Percentiles rank a stretch among this genome's conserved stretches.
phyloP scores from a whole-genome alignment of 1,140 invertebrate genomes.

The Adelges cooleyi region DNA sequence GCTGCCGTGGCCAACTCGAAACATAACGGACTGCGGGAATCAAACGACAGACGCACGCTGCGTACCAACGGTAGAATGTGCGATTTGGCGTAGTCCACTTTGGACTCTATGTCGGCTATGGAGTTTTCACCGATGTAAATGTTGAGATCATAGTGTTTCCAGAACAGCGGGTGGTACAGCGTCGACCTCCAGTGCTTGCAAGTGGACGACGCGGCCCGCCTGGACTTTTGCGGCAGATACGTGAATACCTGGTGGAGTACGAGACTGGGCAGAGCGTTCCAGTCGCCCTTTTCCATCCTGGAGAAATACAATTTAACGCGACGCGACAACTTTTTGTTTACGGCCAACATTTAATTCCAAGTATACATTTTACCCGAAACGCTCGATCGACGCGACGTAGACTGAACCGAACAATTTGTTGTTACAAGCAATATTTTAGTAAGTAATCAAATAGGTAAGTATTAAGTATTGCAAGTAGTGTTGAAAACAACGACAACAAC shows the following conservation, averaged over 20 bases:
- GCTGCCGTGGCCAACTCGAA: neutral
- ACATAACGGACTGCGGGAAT: neutral
- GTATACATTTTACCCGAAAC: no score
- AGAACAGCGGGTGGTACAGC: conserved; percentile 50
- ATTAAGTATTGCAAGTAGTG: no score
- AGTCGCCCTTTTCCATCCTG: conserved; percentile 32
- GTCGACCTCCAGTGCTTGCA: conserved; percentile 51
- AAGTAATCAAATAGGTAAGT: no score
- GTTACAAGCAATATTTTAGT: no score
- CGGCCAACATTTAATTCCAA: no score
- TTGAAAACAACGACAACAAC: no score
- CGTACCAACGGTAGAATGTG: neutral
- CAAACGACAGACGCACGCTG: neutral
- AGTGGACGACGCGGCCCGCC: conserved; percentile 46
- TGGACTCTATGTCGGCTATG: neutral
- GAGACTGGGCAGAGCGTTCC: conserved; percentile 49
- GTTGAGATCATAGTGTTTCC: conserved; percentile 34
- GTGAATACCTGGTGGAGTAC: conserved; percentile 51
- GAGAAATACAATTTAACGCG: neutral
- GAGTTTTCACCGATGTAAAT: neutral
- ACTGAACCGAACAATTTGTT: no score
- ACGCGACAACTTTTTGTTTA: no score
- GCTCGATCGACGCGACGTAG: no score
- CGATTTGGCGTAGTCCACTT: neutral
- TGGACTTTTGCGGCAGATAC: conserved; percentile 45